These are phyloP conservation scores for Ardeotis arabs DNA, from an alignment of 2,113 vertebrate genomes.

Conservation along the genomic window DNA sequence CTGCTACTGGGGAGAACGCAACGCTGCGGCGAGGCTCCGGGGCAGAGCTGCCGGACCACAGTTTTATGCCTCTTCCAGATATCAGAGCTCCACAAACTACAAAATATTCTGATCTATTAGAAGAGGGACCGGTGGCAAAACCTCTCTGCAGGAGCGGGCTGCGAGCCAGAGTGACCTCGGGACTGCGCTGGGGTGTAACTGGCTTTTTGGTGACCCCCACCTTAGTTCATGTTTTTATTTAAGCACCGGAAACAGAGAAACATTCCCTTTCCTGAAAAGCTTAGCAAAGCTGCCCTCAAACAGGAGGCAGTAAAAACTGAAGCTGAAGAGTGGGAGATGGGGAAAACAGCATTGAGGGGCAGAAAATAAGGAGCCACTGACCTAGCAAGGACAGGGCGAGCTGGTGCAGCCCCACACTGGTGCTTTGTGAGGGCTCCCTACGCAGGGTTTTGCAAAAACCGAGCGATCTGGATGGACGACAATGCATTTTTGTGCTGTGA, in stretches of 20 bases:
- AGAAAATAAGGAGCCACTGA: background rate
- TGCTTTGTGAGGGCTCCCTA: background rate
- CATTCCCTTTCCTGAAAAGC: background rate
- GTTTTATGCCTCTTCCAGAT: background rate
- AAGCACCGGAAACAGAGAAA: background rate
- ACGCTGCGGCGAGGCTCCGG: rapidly evolving
- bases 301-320: background rate
- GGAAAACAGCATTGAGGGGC: background rate
- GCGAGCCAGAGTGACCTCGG: background rate
- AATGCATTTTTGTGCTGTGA: rapidly evolving
- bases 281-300: background rate
- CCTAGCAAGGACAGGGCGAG: background rate
- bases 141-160: background rate
- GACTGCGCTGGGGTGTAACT: background rate
- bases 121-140: background rate
- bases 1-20: background rate
- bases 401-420: background rate
- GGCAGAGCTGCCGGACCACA: background rate
- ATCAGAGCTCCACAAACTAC: background rate
- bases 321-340: background rate
- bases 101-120: background rate
- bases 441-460: rapidly evolving
- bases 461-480: background rate
- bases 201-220: background rate
- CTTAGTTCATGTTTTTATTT: background rate